Conservation (phyloP, 2,113 vertebrate species). For the Chitala chitala region DNA sequence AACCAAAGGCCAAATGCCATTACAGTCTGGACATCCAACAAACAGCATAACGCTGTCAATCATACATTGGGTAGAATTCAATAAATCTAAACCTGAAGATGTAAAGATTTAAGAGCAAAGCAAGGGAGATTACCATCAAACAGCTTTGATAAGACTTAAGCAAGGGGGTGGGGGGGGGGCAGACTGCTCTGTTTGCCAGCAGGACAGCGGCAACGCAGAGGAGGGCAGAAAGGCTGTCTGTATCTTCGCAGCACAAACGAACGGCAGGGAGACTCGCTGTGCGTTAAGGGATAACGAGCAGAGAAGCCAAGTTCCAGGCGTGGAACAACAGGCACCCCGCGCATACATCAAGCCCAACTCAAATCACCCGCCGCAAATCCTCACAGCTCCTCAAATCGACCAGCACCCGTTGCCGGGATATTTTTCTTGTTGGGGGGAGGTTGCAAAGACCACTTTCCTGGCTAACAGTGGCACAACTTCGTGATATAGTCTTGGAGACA, state of each 20-base stretch:
- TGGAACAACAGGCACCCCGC: conserved; percentile 32
- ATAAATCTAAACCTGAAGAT: background rate
- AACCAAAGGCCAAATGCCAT: too few relatives aligned
- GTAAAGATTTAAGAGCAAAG: too few relatives aligned
- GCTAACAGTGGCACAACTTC: conserved; percentile 5
- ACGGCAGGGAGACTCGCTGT: background rate
- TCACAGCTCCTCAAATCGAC: background rate
- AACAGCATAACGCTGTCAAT: too few relatives aligned
- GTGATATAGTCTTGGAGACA: background rate
- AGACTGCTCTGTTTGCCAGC: background rate
- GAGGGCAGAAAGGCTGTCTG: background rate
- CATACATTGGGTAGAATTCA: background rate
- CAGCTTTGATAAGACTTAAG: too few relatives aligned
- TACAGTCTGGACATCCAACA: too few relatives aligned
- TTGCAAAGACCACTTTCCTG: conserved; percentile 17
- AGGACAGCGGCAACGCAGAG: background rate
- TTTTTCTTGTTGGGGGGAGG: conserved; percentile 23
- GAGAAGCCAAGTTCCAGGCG: conserved; percentile 36
- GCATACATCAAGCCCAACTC: conserved; percentile 34
- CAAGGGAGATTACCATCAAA: too few relatives aligned
- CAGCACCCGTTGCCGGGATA: conserved; percentile 27
- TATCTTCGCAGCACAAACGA: background rate
- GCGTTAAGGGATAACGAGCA: conserved; percentile 21
- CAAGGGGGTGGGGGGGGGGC: background rate
- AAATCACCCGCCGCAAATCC: conserved; percentile 20